Base-by-base conservation (phyloP, 2,888 invertebrate species). In the Cosmopolites sordidus region DNA sequence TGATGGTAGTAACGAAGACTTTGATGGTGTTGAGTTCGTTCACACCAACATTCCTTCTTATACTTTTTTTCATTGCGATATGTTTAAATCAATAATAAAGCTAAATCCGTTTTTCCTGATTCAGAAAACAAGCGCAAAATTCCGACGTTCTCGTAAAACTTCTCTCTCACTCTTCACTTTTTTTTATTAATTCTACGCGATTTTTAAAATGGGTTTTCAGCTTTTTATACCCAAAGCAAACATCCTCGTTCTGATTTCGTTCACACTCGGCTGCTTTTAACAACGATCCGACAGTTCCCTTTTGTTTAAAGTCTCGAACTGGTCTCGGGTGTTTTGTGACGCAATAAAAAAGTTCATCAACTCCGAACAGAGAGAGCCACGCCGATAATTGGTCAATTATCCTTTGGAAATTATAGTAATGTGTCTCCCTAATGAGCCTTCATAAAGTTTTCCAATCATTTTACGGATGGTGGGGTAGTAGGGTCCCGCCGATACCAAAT, bases 311-410 rank as follows among this genome's bases (percentile, higher is more conserved):
- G 27, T 33, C n/a, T n/a, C 47, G 47, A 29, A 18, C 15, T 8
- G 46, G 46, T 46, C 38, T 18, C 46, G 38, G n/a, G 33, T 22
- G 37, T 22, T 37, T 39, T 41, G 42, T 43, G 43, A 33, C 37
- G 42, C 14, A 48, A 33, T 33, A 48, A 48, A 48, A 47, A 48
- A 42, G 48, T 48, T 33, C 42, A 48, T 48, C 48, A 43, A 37
- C 42, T 48, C 17, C 37, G 48, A 48, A 42, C 43, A 33, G 33
- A 33, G 48, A 33, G n/a, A 42, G 42, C 43, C 48, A 43, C 14
- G 37, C 39, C 44, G 44, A 51, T 51, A 51, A 51, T 51, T 51
- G 51, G 51, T 51, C 51, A 51, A 45, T 51, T 51, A 50, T 50
- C 51, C 39, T 41, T 40, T 41, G 51, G 37, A 51, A 51, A 51